Percentiles rank a stretch among this genome's conserved stretches.
phyloP scores from a whole-genome alignment of 2,888 invertebrate species.

The Cantharis rustica region DNA sequence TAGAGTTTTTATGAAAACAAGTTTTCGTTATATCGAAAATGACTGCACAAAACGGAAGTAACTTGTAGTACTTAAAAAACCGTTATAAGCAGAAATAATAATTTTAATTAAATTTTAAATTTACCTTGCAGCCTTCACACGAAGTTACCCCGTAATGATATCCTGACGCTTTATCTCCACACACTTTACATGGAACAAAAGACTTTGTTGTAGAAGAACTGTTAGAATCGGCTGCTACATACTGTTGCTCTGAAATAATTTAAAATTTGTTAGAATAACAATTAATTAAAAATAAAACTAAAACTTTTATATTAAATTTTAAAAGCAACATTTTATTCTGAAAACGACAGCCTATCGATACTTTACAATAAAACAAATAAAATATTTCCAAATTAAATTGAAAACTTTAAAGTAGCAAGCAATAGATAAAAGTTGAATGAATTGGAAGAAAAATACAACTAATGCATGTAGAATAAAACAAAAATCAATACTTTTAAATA shows the following conservation, averaged over 20 bases:
- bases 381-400: neutral
- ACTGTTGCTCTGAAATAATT: conserved; percentile 65
- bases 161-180: conserved; percentile 93
- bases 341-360: neutral
- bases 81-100: conserved; percentile 2
- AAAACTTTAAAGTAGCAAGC: neutral
- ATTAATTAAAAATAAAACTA: neutral
- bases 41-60: conserved; percentile 1
- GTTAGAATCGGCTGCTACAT: conserved; percentile 79
- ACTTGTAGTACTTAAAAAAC: neutral
- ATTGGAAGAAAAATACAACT: neutral
- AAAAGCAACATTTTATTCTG: neutral
- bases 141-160: conserved; percentile 99
- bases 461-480: neutral
- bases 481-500: neutral
- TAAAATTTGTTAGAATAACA: neutral
- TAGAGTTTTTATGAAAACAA: conserved; percentile 15
- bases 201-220: conserved; percentile 80
- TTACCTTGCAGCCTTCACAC: conserved; percentile 97
- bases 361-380: neutral
- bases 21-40: conserved; percentile 16
- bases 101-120: neutral
- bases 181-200: conserved; percentile 94
- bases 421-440: neutral
- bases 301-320: neutral